Conservation (phyloP, 2,888 invertebrate species). For the Willowsia nigromaculata region DNA sequence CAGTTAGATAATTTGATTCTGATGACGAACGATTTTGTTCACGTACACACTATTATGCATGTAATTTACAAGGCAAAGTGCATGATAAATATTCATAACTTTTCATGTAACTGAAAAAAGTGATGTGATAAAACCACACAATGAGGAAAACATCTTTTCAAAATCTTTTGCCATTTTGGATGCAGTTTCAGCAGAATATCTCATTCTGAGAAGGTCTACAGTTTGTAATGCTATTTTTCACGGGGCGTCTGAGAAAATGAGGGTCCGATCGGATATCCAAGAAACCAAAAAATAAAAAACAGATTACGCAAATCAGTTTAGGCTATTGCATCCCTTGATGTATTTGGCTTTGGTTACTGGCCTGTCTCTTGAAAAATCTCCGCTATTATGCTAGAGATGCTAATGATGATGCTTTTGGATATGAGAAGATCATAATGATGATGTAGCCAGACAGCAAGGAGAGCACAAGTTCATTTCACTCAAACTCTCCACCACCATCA, state of each 20-base stretch:
- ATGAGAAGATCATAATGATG: background rate
- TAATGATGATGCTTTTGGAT: background rate
- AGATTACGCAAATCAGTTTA: background rate
- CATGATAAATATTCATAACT: background rate
- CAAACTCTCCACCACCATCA: background rate
- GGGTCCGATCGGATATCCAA: too few relatives aligned
- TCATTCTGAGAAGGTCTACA: too few relatives aligned
- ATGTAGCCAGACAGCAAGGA: background rate
- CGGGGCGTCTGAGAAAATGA: too few relatives aligned
- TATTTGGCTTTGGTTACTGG: background rate
- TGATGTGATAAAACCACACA: too few relatives aligned
- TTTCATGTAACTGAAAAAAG: background rate
- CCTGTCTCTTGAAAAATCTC: background rate
- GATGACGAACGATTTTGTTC: background rate
- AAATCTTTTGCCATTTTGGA: too few relatives aligned
- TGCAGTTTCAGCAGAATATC: too few relatives aligned
- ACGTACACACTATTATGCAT: background rate
- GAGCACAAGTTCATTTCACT: constrained; percentile 40
- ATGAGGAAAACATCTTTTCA: too few relatives aligned
- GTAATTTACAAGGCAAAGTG: background rate
- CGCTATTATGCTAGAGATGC: background rate
- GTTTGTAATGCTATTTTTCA: too few relatives aligned
- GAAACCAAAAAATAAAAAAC: too few relatives aligned
- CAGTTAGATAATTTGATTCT: background rate
- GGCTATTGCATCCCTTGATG: background rate